Conservation (phyloP, 2,888 invertebrate genomes). For the Drosophila imparisetae region DNA sequence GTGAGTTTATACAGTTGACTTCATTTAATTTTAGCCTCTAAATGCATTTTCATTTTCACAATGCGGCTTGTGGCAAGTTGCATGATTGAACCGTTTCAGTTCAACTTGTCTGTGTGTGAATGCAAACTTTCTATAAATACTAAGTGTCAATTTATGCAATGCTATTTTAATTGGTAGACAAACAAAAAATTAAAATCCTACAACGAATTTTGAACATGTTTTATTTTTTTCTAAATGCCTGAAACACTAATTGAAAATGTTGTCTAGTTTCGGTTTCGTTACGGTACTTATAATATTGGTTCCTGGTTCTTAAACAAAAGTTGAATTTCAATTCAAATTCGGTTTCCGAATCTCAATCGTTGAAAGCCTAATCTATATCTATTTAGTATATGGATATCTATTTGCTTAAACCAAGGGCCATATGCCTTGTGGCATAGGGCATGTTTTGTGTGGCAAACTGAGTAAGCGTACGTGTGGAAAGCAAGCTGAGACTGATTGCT, state of each 20-base stretch:
- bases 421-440: not conserved
- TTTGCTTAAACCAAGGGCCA: not conserved
- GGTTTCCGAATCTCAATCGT: not conserved
- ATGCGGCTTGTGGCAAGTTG: conserved; percentile 2
- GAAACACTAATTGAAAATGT: too few species aligned
- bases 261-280: not conserved
- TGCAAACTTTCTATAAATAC: not conserved
- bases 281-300: not conserved
- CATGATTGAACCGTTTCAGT: conserved; percentile 11
- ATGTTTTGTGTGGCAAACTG: conserved; percentile 36
- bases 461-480: conserved; percentile 75
- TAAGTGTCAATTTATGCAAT: not conserved
- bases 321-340: not conserved
- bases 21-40: conserved; percentile 65
- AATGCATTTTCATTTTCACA: conserved; percentile 25
- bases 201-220: not conserved
- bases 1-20: conserved; percentile 75
- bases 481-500: conserved; percentile 70
- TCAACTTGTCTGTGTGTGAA: not conserved
- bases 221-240: not conserved
- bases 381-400: not conserved
- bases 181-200: not conserved
- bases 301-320: not conserved
- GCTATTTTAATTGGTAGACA: not conserved
- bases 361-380: not conserved